Percentiles rank a stretch among this genome's conserved stretches.
These are phyloP conservation scores for Muscicapa comitata DNA, from an alignment of 2,797 vertebrate genomes.

Conservation along the genomic window DNA sequence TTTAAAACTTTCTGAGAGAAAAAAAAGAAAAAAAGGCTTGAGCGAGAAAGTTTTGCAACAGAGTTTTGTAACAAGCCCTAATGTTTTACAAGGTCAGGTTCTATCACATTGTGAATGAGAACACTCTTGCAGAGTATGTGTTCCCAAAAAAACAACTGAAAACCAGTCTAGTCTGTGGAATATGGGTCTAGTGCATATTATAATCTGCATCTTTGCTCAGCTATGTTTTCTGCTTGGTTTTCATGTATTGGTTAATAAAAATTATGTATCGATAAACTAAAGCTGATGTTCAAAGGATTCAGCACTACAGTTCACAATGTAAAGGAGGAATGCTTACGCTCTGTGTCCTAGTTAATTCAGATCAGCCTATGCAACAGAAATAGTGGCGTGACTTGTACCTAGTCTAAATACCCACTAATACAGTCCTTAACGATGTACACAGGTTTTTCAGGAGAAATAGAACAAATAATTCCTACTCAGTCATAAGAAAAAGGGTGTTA, in stretches of 20 bases:
- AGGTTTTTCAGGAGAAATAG: not conserved
- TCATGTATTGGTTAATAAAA: not conserved
- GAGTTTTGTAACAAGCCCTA: not conserved
- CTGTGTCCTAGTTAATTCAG: not conserved
- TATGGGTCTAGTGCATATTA: rapidly evolving
- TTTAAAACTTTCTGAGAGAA: not conserved
- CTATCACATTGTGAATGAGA: not conserved
- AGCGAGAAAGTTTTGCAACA: not conserved
- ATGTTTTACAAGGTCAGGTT: not conserved
- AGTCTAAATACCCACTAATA: not conserved
- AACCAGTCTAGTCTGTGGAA: not conserved
- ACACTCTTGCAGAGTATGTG: not conserved
- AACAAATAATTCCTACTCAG: not conserved
- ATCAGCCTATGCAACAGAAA: not conserved
- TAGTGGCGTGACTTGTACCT: not conserved
- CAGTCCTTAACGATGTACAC: not conserved
- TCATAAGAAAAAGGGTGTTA: not conserved
- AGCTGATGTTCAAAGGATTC: not conserved
- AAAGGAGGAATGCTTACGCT: not conserved
- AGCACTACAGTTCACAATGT: not conserved
- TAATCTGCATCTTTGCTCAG: not conserved
- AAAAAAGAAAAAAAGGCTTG: not conserved
- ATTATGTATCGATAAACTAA: not conserved
- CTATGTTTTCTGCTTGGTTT: not conserved
- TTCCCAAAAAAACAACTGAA: not conserved